Base-by-base conservation (phyloP, 1,140 invertebrate genomes). In the Drosophila rufa region DNA sequence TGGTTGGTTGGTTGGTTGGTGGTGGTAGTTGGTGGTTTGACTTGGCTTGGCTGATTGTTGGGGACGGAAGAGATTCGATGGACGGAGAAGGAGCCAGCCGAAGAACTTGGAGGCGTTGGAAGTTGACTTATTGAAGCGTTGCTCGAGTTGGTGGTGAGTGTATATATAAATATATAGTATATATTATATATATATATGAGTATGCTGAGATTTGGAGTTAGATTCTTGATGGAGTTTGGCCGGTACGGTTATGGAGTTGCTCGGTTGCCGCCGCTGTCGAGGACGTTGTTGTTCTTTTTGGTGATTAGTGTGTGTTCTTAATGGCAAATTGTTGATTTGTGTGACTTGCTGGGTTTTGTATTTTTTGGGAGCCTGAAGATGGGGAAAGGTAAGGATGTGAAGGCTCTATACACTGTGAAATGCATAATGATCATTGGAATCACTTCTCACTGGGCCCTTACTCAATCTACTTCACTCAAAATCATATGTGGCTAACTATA, bases 31-130 rank as follows among this genome's bases (percentile, higher is more conserved):
- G 33, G 33, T 25, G 66, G 80, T 66, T 30, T 30, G 27, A 30
- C 27, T 79, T 60, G 66, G 78, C 73, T 79, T 64, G 68, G 53
- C 53, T 78, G 56, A 33, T 67, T 67, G 56, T 79, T 68, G 80
- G 80, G 68, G 61, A 68, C 66, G 60, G 57, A 66, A 66, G 57
- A 55, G 3, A 38, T 22, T 55, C 51, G 51, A 33, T 55, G 33
- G 33, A 55, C 51, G 53, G 14, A 56, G 53, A 56, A 40, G 53
- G 22, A 56, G 53, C 53, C 48, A 71, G 67, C 69, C 58, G 50
- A 57, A 70, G 48, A 51, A 68, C 66, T 53, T 69, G 65, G 65
- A 70, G 67, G 64, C 61, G 60, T 58, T 73, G 76, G 66, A 71
- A 43, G 30, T 64, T 80, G 69, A 45, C 45, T 56, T 59, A 33